phyloP scores from a whole-genome alignment of 2,888 invertebrate species.

The Protodeltote pygarga region DNA sequence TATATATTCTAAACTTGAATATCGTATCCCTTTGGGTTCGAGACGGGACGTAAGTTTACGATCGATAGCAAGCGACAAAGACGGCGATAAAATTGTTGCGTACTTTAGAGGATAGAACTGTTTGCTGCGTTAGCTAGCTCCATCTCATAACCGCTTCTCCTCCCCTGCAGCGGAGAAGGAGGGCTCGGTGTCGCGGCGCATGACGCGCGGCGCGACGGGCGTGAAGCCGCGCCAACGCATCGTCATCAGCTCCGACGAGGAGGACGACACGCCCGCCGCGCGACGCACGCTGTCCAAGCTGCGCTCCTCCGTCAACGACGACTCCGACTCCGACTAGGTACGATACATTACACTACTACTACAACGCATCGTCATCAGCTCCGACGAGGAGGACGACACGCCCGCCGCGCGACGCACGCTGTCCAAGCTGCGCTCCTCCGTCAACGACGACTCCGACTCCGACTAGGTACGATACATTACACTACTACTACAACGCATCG shows the following conservation, averaged over 20 bases:
- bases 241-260: conserved; percentile 85
- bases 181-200: conserved; percentile 66
- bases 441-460: conserved; percentile 2
- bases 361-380: conserved; percentile 76
- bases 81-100: too few species aligned
- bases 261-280: conserved; percentile 83
- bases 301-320: conserved; percentile 77
- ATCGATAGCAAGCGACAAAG: too few species aligned
- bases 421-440: conserved; percentile 76
- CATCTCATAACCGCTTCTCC: too few species aligned
- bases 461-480: too few species aligned
- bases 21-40: too few species aligned
- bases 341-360: too few species aligned
- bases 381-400: conserved; percentile 83
- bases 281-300: conserved; percentile 81
- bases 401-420: conserved; percentile 75
- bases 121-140: too few species aligned
- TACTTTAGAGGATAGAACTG: too few species aligned
- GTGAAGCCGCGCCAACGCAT: conserved; percentile 84
- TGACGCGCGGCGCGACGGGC: conserved; percentile 85
- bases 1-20: too few species aligned
- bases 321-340: conserved; percentile 75
- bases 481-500: too few species aligned
- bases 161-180: conserved; percentile 43
- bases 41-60: too few species aligned